Evolutionary conservation across 2,888 invertebrate genomes (phyloP).

Genomic region (Pycnomerus fuliginosus): DNA sequence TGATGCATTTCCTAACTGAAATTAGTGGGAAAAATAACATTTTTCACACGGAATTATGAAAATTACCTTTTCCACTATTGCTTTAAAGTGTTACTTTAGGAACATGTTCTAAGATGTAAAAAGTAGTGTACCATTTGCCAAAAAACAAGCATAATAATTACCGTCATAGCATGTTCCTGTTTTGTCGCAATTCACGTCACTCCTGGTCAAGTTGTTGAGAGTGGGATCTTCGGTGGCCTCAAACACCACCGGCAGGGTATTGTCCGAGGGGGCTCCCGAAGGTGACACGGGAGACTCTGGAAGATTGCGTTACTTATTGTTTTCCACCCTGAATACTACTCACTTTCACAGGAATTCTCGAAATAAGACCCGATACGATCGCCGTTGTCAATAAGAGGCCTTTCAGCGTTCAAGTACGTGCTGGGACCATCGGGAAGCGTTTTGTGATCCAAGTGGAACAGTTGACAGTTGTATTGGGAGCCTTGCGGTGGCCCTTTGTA

Average conservation of each 20-base stretch:
- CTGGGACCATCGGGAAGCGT: conserved; percentile 90
- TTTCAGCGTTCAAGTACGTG: conserved; percentile 84
- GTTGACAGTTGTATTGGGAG: conserved; percentile 84
- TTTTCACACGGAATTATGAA: too few species aligned
- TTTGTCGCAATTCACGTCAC: conserved; percentile 87
- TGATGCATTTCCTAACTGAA: too few species aligned
- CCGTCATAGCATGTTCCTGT: conserved; percentile 95
- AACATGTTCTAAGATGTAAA: too few species aligned
- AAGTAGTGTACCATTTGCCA: not conserved
- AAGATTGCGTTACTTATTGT: too few species aligned
- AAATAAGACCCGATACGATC: conserved; percentile 87
- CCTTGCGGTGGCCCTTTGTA: conserved; percentile 67
- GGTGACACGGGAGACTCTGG: conserved; percentile 33
- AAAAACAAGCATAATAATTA: conserved; percentile 49
- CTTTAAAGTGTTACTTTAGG: too few species aligned
- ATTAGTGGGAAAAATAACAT: too few species aligned
- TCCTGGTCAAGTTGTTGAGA: conserved; percentile 72
- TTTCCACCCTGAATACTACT: too few species aligned
- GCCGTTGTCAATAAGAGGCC: conserved; percentile 88
- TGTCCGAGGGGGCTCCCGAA: conserved; percentile 52
- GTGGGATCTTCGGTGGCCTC: conserved; percentile 75
- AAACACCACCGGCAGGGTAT: conserved; percentile 71
- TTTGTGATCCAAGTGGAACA: conserved; percentile 90
- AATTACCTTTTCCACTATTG: too few species aligned
- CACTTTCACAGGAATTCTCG: conserved; percentile 89